Conservation (phyloP, 2,113 vertebrate species). For the Atractosteus spatula region DNA sequence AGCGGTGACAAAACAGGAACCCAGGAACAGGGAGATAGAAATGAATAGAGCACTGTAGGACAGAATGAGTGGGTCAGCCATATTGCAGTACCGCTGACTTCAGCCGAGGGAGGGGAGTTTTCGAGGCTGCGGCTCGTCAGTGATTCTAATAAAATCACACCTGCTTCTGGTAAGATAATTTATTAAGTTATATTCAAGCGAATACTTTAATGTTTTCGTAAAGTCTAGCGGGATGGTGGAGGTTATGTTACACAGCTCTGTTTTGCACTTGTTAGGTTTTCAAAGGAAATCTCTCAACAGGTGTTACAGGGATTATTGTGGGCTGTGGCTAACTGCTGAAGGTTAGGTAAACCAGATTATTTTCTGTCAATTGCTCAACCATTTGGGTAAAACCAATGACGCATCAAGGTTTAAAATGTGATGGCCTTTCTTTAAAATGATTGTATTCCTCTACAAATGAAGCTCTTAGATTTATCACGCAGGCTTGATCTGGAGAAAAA, state of each 20-base stretch:
- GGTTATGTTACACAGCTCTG: constrained; percentile 11
- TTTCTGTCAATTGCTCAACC: neutral
- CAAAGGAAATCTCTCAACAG: constrained; percentile 58
- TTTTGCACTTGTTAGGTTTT: constrained; percentile 27
- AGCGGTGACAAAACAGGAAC: constrained; percentile 32
- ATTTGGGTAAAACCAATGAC: too few relatives aligned
- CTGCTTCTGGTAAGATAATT: constrained; percentile 41
- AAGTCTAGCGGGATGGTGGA: neutral
- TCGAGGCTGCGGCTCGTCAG: constrained; percentile 13
- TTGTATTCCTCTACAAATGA: neutral
- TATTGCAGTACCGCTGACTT: constrained; percentile 51
- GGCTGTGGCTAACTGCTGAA: constrained; percentile 23
- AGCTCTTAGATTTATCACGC: too few relatives aligned
- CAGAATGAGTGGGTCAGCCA: constrained; percentile 49
- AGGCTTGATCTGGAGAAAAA: neutral
- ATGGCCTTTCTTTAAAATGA: neutral
- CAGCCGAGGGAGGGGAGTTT: constrained; percentile 37
- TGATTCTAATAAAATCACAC: constrained; percentile 16
- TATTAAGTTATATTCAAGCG: neutral
- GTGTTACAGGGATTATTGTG: constrained; percentile 55
- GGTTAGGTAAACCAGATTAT: neutral
- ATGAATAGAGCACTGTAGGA: constrained; percentile 20
- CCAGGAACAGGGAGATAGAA: constrained; percentile 20
- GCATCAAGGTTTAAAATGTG: too few relatives aligned
- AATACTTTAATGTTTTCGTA: neutral